Conservation (phyloP, 2,797 vertebrate species). For the Telmatherina bonti region DNA sequence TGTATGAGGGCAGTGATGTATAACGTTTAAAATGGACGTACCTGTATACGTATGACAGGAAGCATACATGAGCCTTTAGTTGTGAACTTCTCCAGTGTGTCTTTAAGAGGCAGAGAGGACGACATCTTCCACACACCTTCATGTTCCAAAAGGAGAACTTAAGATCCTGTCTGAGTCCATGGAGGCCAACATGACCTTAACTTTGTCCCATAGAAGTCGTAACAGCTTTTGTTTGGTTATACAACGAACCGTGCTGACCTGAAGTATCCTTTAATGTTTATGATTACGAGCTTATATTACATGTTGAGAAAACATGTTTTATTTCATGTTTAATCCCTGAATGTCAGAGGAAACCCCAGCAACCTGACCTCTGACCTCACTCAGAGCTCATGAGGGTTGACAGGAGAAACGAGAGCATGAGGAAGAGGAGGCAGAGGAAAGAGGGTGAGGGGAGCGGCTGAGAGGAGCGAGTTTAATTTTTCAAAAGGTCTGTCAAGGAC, state of each 20-base stretch:
- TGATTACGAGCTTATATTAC: neutral
- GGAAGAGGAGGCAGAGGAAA: slow-evolving; percentile 14
- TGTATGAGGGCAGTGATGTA: too few species aligned
- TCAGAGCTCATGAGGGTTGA: slow-evolving; percentile 40
- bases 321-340: slow-evolving; percentile 7
- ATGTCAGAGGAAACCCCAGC: slow-evolving; percentile 37
- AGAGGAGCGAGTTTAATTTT: slow-evolving; percentile 68
- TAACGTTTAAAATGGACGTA: too few species aligned
- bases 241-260: neutral
- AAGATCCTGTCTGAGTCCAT: too few species aligned
- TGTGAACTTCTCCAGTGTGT: too few species aligned
- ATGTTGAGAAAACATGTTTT: neutral
- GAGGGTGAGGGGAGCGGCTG: neutral
- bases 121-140: too few species aligned
- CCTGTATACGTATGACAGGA: too few species aligned
- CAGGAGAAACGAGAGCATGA: slow-evolving; percentile 26
- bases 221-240: too few species aligned
- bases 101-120: too few species aligned
- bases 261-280: neutral
- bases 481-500: slow-evolving; percentile 76
- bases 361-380: slow-evolving; percentile 58
- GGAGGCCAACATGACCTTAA: too few species aligned
- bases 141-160: too few species aligned
- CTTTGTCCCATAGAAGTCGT: too few species aligned
- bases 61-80: too few species aligned